Evolutionary conservation across 2,888 invertebrate genomes (phyloP).

Genomic region (Neoascia interrupta): DNA sequence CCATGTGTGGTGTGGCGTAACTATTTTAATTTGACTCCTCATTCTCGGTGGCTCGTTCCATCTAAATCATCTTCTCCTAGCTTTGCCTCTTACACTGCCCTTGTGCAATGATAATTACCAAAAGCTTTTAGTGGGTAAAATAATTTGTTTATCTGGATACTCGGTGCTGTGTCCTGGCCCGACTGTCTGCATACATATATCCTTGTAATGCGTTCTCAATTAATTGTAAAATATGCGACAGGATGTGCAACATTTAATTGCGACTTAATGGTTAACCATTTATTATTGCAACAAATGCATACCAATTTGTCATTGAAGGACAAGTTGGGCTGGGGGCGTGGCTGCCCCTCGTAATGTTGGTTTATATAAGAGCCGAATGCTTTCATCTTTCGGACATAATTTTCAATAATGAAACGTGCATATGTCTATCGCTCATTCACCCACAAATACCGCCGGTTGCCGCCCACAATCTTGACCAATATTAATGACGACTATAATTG

Average conservation of each 20-base stretch:
- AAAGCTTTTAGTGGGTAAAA: constrained; percentile 66
- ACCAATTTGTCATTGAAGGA: constrained; percentile 49
- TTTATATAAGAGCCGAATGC: constrained; percentile 44
- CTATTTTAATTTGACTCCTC: constrained; percentile 53
- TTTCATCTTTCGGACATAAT: constrained; percentile 62
- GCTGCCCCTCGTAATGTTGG: neutral
- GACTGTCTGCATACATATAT: neutral
- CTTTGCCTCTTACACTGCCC: neutral
- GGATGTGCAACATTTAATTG: constrained; percentile 61
- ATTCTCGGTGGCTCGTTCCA: constrained; percentile 17
- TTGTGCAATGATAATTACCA: constrained; percentile 58
- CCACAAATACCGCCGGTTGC: neutral
- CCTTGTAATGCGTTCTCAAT: constrained; percentile 59
- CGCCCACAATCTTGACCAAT: constrained; percentile 63
- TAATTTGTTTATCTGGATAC: constrained; percentile 63
- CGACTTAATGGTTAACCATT: constrained; percentile 69
- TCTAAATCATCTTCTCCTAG: constrained; percentile 21
- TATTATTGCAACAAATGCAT: constrained; percentile 69
- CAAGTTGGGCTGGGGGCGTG: neutral
- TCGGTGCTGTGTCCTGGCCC: neutral
- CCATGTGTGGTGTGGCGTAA: constrained; percentile 17
- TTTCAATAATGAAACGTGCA: constrained; percentile 32
- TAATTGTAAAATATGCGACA: constrained; percentile 67
- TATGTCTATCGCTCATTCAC: neutral
- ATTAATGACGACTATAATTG: constrained; percentile 65